These are phyloP conservation scores for Ernsta delagoae DNA, from an alignment of 2,888 invertebrate species.

Conservation along the genomic window DNA sequence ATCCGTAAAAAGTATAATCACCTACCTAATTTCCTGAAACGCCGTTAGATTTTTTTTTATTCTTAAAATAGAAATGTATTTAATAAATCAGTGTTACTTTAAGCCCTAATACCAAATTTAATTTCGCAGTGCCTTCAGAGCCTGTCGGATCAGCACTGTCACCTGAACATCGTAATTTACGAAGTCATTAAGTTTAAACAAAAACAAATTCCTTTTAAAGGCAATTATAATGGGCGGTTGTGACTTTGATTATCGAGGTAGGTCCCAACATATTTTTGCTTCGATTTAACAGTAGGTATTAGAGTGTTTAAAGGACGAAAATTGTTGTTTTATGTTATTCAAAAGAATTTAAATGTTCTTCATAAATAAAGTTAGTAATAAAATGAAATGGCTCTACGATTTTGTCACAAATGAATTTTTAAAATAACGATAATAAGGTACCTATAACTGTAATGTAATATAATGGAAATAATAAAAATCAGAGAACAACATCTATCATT, in stretches of 20 bases:
- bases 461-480: too few species aligned
- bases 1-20: too few species aligned
- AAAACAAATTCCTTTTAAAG: constrained; percentile 12
- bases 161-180: constrained; percentile 26
- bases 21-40: too few species aligned
- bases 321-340: background rate
- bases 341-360: background rate
- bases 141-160: constrained; percentile 18
- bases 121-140: constrained; percentile 17
- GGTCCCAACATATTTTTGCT: background rate
- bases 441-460: too few species aligned
- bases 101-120: constrained; percentile 45
- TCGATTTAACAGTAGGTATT: background rate
- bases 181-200: constrained; percentile 13
- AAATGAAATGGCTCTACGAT: background rate
- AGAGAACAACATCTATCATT: too few species aligned
- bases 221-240: constrained; percentile 12
- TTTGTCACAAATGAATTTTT: too few species aligned
- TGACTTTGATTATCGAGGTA: constrained; percentile 12
- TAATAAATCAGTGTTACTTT: constrained; percentile 57
- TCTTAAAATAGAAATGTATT: constrained; percentile 44
- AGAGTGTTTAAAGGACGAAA: background rate
- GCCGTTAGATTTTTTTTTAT: background rate
- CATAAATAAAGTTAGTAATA: background rate
- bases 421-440: background rate